phyloP scores from a whole-genome alignment of 2,888 invertebrate species.

The Pterobdella sp. region DNA sequence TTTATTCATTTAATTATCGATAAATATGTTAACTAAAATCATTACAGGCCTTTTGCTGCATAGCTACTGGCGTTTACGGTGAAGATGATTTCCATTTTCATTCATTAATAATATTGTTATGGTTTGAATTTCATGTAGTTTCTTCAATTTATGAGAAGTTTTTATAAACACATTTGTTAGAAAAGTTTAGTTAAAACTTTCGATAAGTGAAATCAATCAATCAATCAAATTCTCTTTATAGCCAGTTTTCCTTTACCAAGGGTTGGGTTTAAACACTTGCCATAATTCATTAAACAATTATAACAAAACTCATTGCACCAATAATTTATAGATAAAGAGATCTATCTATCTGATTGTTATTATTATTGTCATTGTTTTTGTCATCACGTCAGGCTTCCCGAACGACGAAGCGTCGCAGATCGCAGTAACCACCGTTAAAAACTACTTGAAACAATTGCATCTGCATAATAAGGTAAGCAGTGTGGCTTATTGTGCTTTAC shows the following conservation, averaged over 20 bases:
- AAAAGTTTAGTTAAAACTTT: too few species aligned
- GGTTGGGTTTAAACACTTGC: too few species aligned
- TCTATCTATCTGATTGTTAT: not conserved
- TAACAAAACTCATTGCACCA: not conserved
- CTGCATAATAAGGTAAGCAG: not conserved
- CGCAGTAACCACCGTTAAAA: not conserved
- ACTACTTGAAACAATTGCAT: not conserved
- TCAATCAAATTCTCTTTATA: not conserved
- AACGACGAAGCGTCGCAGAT: not conserved
- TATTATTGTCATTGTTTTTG: not conserved
- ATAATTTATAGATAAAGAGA: not conserved
- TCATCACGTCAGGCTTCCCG: not conserved
- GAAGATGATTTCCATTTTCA: conserved; percentile 39
- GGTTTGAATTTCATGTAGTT: too few species aligned
- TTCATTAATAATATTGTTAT: too few species aligned
- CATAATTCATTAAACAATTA: not conserved
- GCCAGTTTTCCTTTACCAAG: too few species aligned
- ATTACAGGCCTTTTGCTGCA: conserved; percentile 70
- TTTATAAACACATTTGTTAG: too few species aligned
- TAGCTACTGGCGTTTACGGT: conserved; percentile 82
- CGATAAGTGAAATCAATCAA: not conserved
- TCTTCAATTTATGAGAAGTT: too few species aligned
- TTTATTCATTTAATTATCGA: conserved; percentile 17
- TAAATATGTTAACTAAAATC: not conserved
- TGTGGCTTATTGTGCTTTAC: not conserved